Base-by-base conservation (phyloP, 2,888 invertebrate species). In the Agriopis aurantiaria region DNA sequence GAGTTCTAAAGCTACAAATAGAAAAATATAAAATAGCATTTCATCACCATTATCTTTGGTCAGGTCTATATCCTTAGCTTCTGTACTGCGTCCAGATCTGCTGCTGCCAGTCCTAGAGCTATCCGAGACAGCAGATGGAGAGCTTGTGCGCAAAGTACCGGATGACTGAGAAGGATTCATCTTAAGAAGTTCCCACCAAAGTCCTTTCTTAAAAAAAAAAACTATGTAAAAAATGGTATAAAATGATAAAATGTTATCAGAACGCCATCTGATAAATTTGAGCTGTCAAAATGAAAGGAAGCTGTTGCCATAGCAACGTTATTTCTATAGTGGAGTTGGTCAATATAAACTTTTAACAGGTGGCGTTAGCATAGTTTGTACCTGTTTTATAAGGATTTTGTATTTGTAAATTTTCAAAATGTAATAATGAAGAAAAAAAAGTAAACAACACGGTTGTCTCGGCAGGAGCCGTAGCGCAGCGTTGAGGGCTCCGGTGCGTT, bases 1-100 rank as follows among this genome's bases (percentile, higher is more conserved):
- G 33, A 33, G 33, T 33, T 33, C 33, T 33, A 23, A 23, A 23
- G 2, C 17, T 23, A 23, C n/a, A 6, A 1, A 49, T 49, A 52
- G 3, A 8, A 10, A 10, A 17, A 17, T 10, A 17, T n/a, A 10
- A 52, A 33, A 23, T 3, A 10, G 9, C 23, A 23, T 55, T 33
- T 40, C 3, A 74, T 66, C 75, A 93, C 93, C 84, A 78, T 91
- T 92, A 64, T 93, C 92, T 69, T 91, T 91, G 3, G 90, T 89
- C 1, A 91, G 77, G 52, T 92, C 91, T 14, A 80, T 73, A 0
- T 88, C 89, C 64, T 78, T 84, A 0, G 80, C 82, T 49, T 78
- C 82, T 12, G 51, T 64, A 41, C 82, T 84, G 0, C 14, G 68
- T 0, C 57, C 83, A 12, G 89, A 86, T 52, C 73, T 81, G 72